Percentiles rank a stretch among this genome's conserved stretches.
These are phyloP conservation scores for Nyctibius bracteatus DNA, from an alignment of 2,113 vertebrate genomes.

Conservation along the genomic window DNA sequence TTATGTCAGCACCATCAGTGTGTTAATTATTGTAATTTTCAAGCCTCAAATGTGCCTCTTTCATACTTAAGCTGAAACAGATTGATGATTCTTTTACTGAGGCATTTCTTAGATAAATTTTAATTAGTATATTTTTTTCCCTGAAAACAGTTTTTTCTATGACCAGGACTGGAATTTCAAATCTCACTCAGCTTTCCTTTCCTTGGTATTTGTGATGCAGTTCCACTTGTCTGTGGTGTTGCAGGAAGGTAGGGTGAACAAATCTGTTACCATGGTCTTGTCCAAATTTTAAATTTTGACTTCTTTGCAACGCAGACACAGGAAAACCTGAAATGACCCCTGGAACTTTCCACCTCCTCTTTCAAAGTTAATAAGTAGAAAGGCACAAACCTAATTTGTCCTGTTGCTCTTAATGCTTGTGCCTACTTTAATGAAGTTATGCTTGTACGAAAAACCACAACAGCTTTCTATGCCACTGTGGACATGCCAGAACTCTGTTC, in stretches of 20 bases:
- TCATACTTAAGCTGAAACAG: neutral
- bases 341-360: neutral
- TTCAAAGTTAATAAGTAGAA: neutral
- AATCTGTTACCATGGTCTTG: neutral
- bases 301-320: neutral
- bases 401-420: neutral
- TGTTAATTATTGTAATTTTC: neutral
- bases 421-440: neutral
- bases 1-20: neutral
- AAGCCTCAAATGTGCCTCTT: neutral
- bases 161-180: neutral
- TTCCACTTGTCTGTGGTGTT: neutral
- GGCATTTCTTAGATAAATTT: neutral
- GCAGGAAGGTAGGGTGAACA: neutral
- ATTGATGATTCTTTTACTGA: neutral
- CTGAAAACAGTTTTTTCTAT: neutral
- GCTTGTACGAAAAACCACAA: neutral
- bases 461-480: neutral
- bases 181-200: neutral
- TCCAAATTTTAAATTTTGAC: neutral
- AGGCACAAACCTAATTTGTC: neutral
- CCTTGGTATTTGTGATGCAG: neutral
- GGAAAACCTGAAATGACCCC: neutral
- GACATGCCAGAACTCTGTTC: neutral
- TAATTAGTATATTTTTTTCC: neutral